Conservation (phyloP, 2,797 vertebrate species). For the Lagorchestes hirsutus region DNA sequence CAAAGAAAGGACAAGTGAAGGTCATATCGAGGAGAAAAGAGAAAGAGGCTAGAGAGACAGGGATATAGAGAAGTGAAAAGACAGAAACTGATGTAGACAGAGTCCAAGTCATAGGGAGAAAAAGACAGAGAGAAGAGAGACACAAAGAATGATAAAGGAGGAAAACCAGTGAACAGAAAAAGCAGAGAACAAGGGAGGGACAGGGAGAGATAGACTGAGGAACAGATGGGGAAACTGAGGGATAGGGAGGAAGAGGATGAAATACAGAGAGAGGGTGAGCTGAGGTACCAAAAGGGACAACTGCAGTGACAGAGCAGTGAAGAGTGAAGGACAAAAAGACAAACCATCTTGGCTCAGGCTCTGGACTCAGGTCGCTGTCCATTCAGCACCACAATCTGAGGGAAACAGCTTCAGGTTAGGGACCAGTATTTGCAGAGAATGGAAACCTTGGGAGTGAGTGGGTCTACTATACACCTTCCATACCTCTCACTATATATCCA, state of each 20-base stretch:
- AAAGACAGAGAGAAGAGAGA: constrained; percentile 44
- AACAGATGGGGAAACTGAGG: neutral
- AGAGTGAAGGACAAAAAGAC: constrained; percentile 8
- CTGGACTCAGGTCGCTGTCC: constrained; percentile 73
- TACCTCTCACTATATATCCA: neutral
- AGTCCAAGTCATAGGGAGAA: neutral
- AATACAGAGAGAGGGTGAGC: neutral
- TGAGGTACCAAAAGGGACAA: neutral
- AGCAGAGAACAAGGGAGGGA: constrained; percentile 70
- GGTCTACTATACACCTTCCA: neutral
- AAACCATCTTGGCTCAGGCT: neutral
- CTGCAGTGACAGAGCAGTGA: neutral
- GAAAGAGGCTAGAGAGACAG: constrained; percentile 75
- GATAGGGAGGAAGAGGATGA: neutral
- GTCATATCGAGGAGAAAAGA: constrained; percentile 56
- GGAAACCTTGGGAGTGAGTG: neutral
- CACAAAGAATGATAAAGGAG: neutral
- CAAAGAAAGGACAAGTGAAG: constrained; percentile 77
- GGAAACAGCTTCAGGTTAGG: neutral
- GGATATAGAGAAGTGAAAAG: constrained; percentile 45
- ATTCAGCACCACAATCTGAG: constrained; percentile 72
- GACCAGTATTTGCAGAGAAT: neutral
- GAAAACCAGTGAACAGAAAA: neutral
- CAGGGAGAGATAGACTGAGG: neutral
- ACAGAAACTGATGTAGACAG: neutral